phyloP scores from a whole-genome alignment of 1,140 invertebrate species.

The Adoxophyes honmai region DNA sequence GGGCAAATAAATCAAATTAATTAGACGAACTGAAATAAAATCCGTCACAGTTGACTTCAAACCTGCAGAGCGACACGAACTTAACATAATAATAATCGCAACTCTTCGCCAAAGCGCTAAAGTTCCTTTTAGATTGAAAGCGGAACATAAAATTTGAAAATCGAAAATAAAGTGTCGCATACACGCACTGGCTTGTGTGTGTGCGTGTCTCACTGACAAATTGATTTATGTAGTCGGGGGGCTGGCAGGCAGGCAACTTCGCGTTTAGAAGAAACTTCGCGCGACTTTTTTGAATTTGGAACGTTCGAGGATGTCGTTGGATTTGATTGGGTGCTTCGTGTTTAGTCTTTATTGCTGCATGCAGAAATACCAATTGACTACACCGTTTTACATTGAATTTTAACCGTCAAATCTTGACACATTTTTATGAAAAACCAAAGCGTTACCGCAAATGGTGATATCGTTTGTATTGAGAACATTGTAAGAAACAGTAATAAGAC shows the following conservation, averaged over 20 bases:
- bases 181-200: constrained; percentile 19
- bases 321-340: too few species aligned
- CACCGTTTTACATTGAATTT: too few species aligned
- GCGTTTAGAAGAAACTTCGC: constrained; percentile 33
- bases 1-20: neutral
- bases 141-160: neutral
- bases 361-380: too few species aligned
- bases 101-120: neutral
- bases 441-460: too few species aligned
- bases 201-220: constrained; percentile 54
- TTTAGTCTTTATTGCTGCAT: too few species aligned
- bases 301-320: neutral
- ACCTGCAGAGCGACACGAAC: neutral
- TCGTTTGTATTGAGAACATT: too few species aligned
- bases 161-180: constrained; percentile 18
- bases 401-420: too few species aligned
- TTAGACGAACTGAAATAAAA: constrained; percentile 1
- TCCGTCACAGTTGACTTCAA: neutral
- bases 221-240: constrained; percentile 60
- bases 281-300: constrained; percentile 20
- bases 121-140: neutral
- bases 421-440: too few species aligned
- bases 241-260: constrained; percentile 33
- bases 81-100: neutral
- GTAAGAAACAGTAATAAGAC: too few species aligned